Percentiles rank a stretch among this genome's conserved stretches.
Conservation (phyloP, 2,888 invertebrate genomes). For the Bimastos eiseni region DNA sequence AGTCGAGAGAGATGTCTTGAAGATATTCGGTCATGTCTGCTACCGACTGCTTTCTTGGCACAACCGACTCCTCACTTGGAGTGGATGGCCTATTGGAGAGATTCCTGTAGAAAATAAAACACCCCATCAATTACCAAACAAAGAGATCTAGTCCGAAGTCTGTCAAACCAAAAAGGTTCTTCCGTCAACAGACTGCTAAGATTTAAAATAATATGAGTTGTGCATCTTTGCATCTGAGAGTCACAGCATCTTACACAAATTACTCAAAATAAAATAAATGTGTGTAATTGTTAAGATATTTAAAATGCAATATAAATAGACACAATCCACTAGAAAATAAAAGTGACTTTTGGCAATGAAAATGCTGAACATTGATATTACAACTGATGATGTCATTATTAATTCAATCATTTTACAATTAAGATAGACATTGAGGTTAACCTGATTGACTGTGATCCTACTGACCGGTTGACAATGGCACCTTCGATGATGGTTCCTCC, state of each 20-base stretch:
- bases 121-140: not conserved
- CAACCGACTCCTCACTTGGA: not conserved
- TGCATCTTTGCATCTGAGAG: not conserved
- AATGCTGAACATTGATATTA: not conserved
- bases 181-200: not conserved
- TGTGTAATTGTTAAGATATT: not conserved
- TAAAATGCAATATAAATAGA: not conserved
- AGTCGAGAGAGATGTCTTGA: constrained; percentile 38
- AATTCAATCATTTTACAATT: not conserved
- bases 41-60: constrained; percentile 2
- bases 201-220: not conserved
- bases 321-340: not conserved
- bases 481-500: constrained; percentile 19
- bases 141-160: not conserved
- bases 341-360: constrained; percentile 7
- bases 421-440: not conserved
- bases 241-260: not conserved
- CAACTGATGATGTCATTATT: not conserved
- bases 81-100: not conserved
- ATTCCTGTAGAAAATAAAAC: not conserved
- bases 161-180: not conserved
- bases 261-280: not conserved
- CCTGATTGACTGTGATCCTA: not conserved
- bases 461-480: not conserved
- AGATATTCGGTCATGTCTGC: constrained; percentile 37